Conservation (phyloP, 2,113 vertebrate species). For the Hyperoodon ampullatus region DNA sequence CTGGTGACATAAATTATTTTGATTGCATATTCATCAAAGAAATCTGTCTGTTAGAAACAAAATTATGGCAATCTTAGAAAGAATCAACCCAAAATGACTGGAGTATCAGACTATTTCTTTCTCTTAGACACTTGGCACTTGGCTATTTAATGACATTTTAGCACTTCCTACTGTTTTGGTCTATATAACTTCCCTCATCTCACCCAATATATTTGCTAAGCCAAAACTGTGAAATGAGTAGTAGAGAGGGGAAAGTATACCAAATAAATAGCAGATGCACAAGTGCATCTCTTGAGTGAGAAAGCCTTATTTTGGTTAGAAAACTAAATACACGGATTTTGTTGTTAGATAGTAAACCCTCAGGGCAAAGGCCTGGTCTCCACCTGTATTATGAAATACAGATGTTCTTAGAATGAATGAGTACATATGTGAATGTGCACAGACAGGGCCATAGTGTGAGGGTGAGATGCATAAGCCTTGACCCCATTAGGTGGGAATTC, state of each 20-base stretch:
- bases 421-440: background rate
- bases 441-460: background rate
- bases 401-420: constrained; percentile 55
- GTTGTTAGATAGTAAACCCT: constrained; percentile 67
- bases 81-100: background rate
- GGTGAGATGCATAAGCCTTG: background rate
- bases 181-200: constrained; percentile 42
- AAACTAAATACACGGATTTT: constrained; percentile 63
- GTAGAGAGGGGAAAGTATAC: background rate
- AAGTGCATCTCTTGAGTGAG: constrained; percentile 67
- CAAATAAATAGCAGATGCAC: constrained; percentile 74
- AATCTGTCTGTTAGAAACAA: background rate
- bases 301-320: constrained; percentile 72
- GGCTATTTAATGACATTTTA: constrained; percentile 64
- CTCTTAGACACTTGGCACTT: constrained; percentile 13
- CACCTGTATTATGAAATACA: constrained; percentile 49
- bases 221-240: constrained; percentile 71
- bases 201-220: constrained; percentile 55
- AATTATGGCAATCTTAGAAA: background rate
- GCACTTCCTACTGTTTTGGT: constrained; percentile 62
- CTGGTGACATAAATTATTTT: background rate
- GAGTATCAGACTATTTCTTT: constrained; percentile 27
- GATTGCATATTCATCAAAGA: background rate
- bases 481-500: background rate
- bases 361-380: constrained; percentile 63